Percentiles rank a stretch among this genome's conserved stretches.
Conservation (phyloP, 2,888 invertebrate species). For the Limnephilus auricula region DNA sequence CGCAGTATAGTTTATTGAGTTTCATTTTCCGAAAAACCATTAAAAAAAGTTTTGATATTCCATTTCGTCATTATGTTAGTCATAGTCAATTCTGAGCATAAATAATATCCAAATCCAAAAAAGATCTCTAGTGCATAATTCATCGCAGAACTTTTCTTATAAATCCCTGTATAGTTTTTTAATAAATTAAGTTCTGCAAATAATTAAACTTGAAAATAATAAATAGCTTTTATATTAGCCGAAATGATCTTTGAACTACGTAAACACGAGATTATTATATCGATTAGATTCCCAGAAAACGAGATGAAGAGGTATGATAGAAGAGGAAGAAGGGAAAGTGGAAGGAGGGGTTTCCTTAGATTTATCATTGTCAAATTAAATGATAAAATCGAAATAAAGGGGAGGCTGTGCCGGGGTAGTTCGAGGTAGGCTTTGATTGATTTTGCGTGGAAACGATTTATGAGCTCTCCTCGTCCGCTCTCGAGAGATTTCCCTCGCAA, state of each 20-base stretch:
- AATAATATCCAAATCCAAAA: too few relatives aligned
- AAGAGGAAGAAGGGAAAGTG: not conserved
- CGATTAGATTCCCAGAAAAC: conserved; percentile 11
- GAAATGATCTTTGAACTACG: conserved; percentile 10
- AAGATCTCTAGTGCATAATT: too few relatives aligned
- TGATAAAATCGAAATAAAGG: conserved; percentile 49
- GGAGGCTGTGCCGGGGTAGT: not conserved
- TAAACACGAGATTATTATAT: conserved; percentile 24
- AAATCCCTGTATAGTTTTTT: too few relatives aligned
- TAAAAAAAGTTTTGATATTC: too few relatives aligned
- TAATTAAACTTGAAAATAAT: too few relatives aligned
- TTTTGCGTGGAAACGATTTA: conserved; percentile 51
- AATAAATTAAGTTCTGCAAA: too few relatives aligned
- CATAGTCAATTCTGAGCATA: too few relatives aligned
- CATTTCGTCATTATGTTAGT: too few relatives aligned
- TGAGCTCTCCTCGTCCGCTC: conserved; percentile 42
- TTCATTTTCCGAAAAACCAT: too few relatives aligned
- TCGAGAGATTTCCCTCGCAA: conserved; percentile 26
- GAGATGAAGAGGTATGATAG: conserved; percentile 14
- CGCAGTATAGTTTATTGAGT: too few relatives aligned
- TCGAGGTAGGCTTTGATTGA: conserved; percentile 49
- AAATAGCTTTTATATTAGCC: not conserved
- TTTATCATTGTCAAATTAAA: conserved; percentile 49
- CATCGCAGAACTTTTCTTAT: too few relatives aligned
- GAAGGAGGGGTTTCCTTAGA: conserved; percentile 7